A percentile compares a stretch with the other conserved stretches of the same genome.
Evolutionary conservation across 2,113 vertebrate genomes (phyloP).

Genomic region (Phylloscopus trochiloides): DNA sequence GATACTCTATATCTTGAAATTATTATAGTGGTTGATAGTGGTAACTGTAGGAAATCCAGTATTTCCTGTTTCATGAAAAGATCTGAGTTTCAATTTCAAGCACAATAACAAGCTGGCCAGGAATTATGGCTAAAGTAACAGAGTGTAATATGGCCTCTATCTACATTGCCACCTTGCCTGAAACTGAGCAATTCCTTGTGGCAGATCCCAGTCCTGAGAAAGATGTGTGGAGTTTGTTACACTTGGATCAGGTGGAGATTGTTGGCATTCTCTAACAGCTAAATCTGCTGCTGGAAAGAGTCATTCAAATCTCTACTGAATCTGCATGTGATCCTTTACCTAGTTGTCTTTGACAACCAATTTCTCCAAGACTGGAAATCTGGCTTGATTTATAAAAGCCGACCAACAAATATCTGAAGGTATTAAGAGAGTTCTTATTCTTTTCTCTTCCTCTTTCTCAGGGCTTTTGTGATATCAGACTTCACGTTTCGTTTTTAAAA

Average conservation of each 20-base stretch:
- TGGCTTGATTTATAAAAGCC: background rate
- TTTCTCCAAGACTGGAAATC: background rate
- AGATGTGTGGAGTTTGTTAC: background rate
- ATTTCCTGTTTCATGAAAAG: background rate
- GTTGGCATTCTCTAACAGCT: background rate
- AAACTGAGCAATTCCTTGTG: background rate
- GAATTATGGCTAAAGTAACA: background rate
- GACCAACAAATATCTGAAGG: background rate
- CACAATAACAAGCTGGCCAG: background rate
- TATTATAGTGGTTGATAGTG: background rate
- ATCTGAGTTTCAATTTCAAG: background rate
- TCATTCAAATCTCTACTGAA: background rate
- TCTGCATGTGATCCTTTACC: background rate
- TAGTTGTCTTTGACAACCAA: background rate
- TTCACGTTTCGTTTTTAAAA: background rate
- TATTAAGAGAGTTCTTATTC: background rate
- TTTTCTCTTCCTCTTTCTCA: background rate
- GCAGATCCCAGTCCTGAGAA: background rate
- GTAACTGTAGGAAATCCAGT: background rate
- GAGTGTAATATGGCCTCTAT: background rate
- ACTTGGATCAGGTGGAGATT: fast-evolving
- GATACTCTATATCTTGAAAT: background rate
- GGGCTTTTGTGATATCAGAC: background rate
- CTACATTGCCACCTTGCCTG: background rate
- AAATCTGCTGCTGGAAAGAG: background rate